phyloP scores from a whole-genome alignment of 2,113 vertebrate genomes.

The Capreolus pygargus region DNA sequence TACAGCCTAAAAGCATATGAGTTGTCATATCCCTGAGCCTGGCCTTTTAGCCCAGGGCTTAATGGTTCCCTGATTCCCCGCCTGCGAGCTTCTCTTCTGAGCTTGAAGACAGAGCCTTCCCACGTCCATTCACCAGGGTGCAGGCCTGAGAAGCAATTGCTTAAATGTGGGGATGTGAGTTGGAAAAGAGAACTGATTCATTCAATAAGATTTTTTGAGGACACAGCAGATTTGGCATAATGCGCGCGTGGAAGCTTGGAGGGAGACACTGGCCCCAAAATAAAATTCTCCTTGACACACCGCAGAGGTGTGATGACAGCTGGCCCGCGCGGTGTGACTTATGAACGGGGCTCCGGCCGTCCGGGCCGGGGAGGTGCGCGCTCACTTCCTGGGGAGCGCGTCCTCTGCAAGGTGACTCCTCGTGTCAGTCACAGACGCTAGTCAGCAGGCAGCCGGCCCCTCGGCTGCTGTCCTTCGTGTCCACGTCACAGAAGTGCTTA shows the following conservation, averaged over 20 bases:
- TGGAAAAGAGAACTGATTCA: not conserved
- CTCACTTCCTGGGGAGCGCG: fast-evolving
- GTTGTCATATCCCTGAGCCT: not conserved
- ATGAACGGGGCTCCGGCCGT: fast-evolving
- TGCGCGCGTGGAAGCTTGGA: fast-evolving
- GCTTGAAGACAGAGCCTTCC: not conserved
- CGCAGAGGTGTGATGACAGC: not conserved
- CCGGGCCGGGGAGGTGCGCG: fast-evolving
- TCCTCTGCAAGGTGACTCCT: too few species aligned
- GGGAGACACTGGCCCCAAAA: not conserved
- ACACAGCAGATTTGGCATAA: not conserved
- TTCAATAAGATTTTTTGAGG: not conserved
- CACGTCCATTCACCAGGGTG: fast-evolving
- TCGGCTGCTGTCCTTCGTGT: fast-evolving
- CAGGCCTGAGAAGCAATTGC: not conserved
- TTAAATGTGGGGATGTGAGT: too few species aligned
- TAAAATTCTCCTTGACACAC: not conserved
- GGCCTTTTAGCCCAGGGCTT: not conserved
- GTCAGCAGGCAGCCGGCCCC: fast-evolving
- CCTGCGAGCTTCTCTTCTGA: fast-evolving
- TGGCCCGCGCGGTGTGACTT: fast-evolving
- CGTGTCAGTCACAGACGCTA: fast-evolving
- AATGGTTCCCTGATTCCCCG: fast-evolving
- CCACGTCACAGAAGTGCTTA: fast-evolving
- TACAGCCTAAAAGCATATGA: fast-evolving